Conservation (phyloP, 2,888 invertebrate genomes). For the Morinoia aosen region DNA sequence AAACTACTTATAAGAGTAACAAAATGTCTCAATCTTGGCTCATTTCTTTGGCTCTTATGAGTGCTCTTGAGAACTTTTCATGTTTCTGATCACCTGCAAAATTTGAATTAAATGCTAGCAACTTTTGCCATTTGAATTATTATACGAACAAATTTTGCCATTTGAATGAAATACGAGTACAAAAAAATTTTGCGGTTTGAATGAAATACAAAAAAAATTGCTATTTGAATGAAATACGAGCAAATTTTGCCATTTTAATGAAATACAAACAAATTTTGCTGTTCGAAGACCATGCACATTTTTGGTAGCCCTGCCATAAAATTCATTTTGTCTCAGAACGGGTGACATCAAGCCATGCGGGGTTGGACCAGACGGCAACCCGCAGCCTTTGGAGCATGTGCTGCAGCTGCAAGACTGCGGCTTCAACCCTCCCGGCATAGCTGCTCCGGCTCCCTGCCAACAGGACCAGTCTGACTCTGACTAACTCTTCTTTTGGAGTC, state of each 20-base stretch:
- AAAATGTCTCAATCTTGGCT: neutral
- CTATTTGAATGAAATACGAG: too few relatives aligned
- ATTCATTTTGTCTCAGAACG: slow-evolving; percentile 72
- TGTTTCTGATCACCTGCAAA: neutral
- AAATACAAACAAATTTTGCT: too few relatives aligned
- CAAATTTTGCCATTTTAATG: too few relatives aligned
- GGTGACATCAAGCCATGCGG: slow-evolving; percentile 90
- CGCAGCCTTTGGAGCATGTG: slow-evolving; percentile 89
- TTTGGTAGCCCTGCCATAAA: neutral
- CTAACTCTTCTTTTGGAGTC: neutral
- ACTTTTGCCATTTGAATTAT: neutral
- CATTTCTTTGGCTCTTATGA: neutral
- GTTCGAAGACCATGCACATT: too few relatives aligned
- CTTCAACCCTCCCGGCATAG: slow-evolving; percentile 34
- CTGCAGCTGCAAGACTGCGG: slow-evolving; percentile 81
- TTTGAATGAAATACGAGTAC: too few relatives aligned
- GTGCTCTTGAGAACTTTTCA: neutral
- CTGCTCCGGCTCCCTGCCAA: neutral
- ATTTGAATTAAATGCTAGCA: neutral
- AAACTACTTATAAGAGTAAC: too few relatives aligned
- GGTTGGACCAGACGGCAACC: slow-evolving; percentile 91
- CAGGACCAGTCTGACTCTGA: slow-evolving; percentile 54
- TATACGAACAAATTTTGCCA: too few relatives aligned
- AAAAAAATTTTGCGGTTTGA: too few relatives aligned
- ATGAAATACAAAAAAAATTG: too few relatives aligned